phyloP scores from a whole-genome alignment of 35 echinoderm and acorn worm species.

The Heliocidaris tuberculata region DNA sequence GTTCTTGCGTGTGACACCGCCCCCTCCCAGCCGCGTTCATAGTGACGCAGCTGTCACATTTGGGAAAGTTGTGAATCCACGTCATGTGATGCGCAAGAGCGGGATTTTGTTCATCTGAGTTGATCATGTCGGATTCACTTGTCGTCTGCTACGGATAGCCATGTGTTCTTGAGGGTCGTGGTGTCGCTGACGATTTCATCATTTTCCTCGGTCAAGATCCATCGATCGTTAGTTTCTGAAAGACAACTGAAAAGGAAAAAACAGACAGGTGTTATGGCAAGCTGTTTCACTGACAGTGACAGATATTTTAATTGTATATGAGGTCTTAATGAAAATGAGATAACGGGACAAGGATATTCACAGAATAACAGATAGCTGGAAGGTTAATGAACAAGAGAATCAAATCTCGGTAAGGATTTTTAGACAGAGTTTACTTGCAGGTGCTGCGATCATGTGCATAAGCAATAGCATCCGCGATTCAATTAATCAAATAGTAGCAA shows the following conservation, averaged over 20 bases:
- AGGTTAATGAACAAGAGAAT: no score
- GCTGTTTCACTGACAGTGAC: background rate
- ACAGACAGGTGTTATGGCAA: background rate
- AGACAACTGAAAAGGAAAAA: background rate
- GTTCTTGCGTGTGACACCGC: background rate
- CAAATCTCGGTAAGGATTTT: no score
- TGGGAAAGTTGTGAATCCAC: conserved; percentile 38
- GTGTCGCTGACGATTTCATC: background rate
- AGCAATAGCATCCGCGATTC: no score
- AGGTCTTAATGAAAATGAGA: no score
- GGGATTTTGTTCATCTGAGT: background rate
- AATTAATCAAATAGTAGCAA: no score
- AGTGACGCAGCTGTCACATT: conserved; percentile 31
- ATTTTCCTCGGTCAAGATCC: background rate
- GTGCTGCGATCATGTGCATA: no score
- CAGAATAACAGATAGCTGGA: background rate
- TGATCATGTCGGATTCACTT: conserved; percentile 7
- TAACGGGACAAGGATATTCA: background rate
- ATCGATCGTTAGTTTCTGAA: background rate
- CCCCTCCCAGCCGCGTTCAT: background rate
- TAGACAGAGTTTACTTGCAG: no score
- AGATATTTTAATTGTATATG: background rate
- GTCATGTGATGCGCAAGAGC: conserved; percentile 34
- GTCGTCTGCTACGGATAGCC: background rate
- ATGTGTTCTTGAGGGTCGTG: background rate